Evolutionary conservation across 1,140 invertebrate species (phyloP).

Genomic region (Atta cephalotes): DNA sequence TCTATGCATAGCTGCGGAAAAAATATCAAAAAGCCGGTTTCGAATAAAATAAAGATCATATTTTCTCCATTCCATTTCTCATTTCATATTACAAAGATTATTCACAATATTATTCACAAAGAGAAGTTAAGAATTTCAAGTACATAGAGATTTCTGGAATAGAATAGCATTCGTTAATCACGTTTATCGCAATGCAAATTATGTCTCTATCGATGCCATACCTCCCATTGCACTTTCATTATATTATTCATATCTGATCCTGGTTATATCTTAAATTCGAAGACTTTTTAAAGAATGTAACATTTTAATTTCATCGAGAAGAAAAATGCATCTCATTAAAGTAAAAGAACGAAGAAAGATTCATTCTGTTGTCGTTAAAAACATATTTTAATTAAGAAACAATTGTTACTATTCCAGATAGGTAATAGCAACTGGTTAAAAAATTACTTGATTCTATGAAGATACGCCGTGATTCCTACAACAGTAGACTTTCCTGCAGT

Average conservation of each 20-base stretch:
- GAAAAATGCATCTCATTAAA: not conserved
- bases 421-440: constrained; percentile 65
- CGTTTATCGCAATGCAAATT: not conserved
- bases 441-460: constrained; percentile 75
- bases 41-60: not conserved
- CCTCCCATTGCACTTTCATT: constrained; percentile 38
- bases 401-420: constrained; percentile 60
- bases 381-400: constrained; percentile 5
- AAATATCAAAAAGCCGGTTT: not conserved
- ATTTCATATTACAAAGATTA: not conserved
- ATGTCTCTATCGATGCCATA: constrained; percentile 16
- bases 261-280: constrained; percentile 69
- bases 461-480: constrained; percentile 79
- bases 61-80: too few species aligned
- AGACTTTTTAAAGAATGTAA: constrained; percentile 73
- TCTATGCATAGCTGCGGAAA: not conserved
- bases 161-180: not conserved
- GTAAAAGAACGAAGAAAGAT: not conserved
- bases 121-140: not conserved
- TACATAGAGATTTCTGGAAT: not conserved
- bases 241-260: constrained; percentile 67
- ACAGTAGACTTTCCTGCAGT: constrained; percentile 77
- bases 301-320: constrained; percentile 68
- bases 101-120: not conserved
- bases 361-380: not conserved